Evolutionary conservation across 2,888 invertebrate species (phyloP).

Genomic region (Rhingia rostrata): DNA sequence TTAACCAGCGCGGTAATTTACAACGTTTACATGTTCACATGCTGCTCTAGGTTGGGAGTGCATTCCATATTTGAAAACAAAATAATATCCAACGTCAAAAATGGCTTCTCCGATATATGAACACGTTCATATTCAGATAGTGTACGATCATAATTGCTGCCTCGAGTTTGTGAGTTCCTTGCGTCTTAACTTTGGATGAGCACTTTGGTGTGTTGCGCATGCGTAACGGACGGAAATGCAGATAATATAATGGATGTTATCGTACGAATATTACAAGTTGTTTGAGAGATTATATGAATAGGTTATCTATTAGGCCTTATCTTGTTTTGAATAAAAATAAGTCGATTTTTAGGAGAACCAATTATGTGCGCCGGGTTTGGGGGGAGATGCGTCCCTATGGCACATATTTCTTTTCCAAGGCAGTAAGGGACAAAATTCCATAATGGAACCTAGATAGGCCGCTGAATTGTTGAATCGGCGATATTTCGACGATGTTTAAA

Average conservation of each 20-base stretch:
- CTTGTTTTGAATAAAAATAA: too few relatives aligned
- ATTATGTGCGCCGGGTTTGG: too few relatives aligned
- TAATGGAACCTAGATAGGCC: too few relatives aligned
- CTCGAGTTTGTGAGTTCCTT: not conserved
- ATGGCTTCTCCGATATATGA: constrained; percentile 17
- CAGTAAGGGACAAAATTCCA: too few relatives aligned
- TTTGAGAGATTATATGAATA: constrained; percentile 22
- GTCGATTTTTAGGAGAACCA: too few relatives aligned
- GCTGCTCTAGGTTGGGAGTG: not conserved
- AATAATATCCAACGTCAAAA: not conserved
- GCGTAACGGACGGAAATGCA: constrained; percentile 7
- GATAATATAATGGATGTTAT: not conserved
- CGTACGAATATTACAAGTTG: not conserved
- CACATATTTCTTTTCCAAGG: too few relatives aligned
- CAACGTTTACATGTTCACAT: constrained; percentile 12
- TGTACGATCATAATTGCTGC: constrained; percentile 42
- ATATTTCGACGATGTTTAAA: too few relatives aligned
- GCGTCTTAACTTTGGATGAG: not conserved
- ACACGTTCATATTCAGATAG: constrained; percentile 44
- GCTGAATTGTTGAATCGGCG: too few relatives aligned
- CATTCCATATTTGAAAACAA: constrained; percentile 1
- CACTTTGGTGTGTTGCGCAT: not conserved
- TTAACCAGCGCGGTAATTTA: constrained; percentile 34
- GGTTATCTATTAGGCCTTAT: not conserved
- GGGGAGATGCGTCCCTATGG: too few relatives aligned